These are phyloP conservation scores for Phenganax marumi DNA, from an alignment of 92 coral and sea anemone species.

Conservation along the genomic window DNA sequence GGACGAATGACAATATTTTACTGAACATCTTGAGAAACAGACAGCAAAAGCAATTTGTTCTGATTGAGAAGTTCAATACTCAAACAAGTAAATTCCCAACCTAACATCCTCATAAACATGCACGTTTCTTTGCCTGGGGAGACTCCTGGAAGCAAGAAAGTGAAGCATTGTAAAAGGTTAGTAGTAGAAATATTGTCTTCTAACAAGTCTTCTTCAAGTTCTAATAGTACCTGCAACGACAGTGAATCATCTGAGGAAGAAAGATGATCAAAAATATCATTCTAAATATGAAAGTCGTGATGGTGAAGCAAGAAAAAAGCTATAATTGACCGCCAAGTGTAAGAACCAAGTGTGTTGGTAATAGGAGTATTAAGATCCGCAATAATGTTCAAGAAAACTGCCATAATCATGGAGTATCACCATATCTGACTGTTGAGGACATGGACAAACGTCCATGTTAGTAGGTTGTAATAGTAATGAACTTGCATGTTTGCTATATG, in stretches of 20 bases:
- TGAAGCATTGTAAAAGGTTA: background rate
- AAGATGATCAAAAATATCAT: conserved; percentile 2
- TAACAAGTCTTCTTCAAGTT: background rate
- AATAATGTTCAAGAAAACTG: background rate
- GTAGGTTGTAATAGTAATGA: too few species aligned
- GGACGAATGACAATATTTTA: conserved; percentile 7
- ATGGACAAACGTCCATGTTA: too few species aligned
- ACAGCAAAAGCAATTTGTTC: background rate
- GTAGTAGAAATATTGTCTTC: background rate
- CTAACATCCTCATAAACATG: background rate
- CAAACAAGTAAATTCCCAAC: background rate
- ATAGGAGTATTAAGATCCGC: background rate
- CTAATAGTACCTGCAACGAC: background rate
- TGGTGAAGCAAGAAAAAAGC: background rate
- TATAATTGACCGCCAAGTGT: background rate
- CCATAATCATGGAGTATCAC: background rate
- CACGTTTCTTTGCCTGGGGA: background rate
- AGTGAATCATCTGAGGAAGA: background rate
- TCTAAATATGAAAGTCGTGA: background rate
- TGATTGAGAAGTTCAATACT: background rate
- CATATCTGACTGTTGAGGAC: background rate
- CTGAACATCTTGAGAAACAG: background rate
- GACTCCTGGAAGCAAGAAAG: background rate
- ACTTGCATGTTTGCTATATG: too few species aligned
- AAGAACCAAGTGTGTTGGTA: background rate